phyloP scores from a whole-genome alignment of 1,140 invertebrate species.

The Euglossa dilemma region DNA sequence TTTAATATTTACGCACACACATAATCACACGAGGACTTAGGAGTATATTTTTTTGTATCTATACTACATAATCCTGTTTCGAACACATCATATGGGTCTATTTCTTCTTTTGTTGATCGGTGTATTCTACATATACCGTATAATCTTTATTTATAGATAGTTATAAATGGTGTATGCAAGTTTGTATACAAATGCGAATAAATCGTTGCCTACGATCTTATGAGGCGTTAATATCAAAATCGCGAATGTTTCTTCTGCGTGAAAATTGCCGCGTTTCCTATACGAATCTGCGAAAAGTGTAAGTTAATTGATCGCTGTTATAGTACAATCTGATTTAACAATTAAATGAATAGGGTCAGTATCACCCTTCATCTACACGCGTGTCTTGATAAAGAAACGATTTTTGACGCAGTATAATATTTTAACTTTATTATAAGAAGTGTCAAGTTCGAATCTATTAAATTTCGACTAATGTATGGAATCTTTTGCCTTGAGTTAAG shows the following conservation, averaged over 20 bases:
- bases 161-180: constrained; percentile 19
- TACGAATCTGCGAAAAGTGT: neutral
- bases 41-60: constrained; percentile 22
- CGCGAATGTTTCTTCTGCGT: neutral
- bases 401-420: constrained; percentile 5
- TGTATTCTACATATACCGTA: neutral
- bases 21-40: constrained; percentile 21
- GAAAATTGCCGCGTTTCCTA: too few relatives aligned
- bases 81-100: neutral
- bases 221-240: constrained; percentile 13
- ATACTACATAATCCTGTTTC: constrained; percentile 8
- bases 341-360: neutral
- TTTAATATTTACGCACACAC: constrained; percentile 40
- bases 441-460: neutral
- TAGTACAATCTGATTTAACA: neutral
- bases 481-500: constrained; percentile 10
- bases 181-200: constrained; percentile 53
- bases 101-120: neutral
- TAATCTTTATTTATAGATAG: constrained; percentile 20
- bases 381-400: neutral
- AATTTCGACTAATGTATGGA: constrained; percentile 22
- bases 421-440: constrained; percentile 1
- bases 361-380: neutral
- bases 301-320: constrained; percentile 4
- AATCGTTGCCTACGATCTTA: constrained; percentile 36